These are phyloP conservation scores for Neelides sp. DNA, from an alignment of 1,140 invertebrate genomes.

Conservation along the genomic window DNA sequence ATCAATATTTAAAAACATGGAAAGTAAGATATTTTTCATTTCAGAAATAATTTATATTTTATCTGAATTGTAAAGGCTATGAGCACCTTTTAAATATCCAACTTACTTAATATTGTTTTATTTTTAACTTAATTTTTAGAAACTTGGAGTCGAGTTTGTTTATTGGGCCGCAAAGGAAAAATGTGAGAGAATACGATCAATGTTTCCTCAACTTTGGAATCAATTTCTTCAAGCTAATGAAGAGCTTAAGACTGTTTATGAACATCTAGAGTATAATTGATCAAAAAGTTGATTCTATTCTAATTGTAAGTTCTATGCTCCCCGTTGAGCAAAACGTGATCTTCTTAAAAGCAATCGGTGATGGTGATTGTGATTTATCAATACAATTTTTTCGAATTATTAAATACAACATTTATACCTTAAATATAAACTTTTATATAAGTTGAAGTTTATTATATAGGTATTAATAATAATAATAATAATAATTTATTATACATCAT, in stretches of 20 bases:
- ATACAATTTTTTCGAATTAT: no score
- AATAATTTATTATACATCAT: no score
- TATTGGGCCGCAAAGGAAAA: conserved; percentile 2
- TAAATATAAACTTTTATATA: no score
- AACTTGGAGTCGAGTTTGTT: conserved; percentile 14
- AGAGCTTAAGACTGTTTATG: neutral
- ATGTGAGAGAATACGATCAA: neutral
- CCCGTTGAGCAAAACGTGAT: no score
- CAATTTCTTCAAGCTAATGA: conserved; percentile 13
- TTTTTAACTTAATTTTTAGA: conserved; percentile 2
- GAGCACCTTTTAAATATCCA: neutral
- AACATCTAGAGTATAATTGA: conserved; percentile 7
- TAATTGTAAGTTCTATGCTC: no score
- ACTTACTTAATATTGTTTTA: neutral
- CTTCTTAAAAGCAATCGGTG: no score
- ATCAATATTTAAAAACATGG: conserved; percentile 15
- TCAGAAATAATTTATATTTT: neutral
- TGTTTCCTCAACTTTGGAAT: conserved; percentile 21
- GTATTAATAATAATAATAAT: no score
- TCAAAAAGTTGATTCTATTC: no score
- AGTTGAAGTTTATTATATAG: no score
- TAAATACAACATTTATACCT: no score
- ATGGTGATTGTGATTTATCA: no score
- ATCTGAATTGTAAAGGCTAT: neutral
- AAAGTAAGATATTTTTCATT: conserved; percentile 10